phyloP scores from a whole-genome alignment of 2,113 vertebrate species.

The Eulacestoma nigropectus region DNA sequence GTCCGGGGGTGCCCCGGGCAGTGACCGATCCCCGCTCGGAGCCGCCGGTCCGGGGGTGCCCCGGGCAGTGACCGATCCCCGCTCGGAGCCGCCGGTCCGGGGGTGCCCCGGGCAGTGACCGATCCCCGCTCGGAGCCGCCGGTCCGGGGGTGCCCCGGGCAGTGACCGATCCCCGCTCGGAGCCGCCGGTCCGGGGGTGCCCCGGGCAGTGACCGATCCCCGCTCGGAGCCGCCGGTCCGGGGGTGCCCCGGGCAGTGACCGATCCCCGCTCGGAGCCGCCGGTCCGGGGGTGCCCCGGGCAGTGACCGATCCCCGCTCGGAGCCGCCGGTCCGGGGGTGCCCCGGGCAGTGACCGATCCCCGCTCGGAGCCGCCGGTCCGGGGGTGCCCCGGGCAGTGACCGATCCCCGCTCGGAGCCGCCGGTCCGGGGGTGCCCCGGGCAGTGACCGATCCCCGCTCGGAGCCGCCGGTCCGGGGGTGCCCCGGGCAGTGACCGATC shows the following conservation, averaged over 20 bases:
- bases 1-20: neutral
- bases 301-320: neutral
- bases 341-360: no score
- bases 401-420: no score
- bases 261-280: neutral
- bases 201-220: no score
- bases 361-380: neutral
- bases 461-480: no score
- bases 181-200: neutral
- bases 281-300: neutral
- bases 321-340: neutral
- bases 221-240: neutral
- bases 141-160: neutral
- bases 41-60: neutral
- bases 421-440: no score
- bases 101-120: no score
- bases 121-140: neutral
- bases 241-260: no score
- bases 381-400: no score
- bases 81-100: neutral
- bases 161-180: neutral
- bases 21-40: neutral
- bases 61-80: no score
- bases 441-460: no score
- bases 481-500: no score